Base-by-base conservation (phyloP, 2,888 invertebrate species). In the Nasonovia ribisnigri region DNA sequence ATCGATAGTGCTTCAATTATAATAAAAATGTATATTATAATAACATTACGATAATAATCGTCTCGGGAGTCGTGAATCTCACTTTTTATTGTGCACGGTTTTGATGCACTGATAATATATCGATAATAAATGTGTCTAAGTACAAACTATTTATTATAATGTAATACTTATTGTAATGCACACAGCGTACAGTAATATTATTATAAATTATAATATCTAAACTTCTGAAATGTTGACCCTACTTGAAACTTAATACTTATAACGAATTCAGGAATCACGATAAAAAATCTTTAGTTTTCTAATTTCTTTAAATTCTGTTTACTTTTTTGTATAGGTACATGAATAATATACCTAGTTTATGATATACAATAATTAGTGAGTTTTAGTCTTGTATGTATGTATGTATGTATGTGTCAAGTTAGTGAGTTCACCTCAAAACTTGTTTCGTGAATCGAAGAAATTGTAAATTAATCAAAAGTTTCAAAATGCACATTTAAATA, bases 401-500 rank as follows among this genome's bases (percentile, higher is more conserved):
- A 77, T 77, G 36, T 77, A 77, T 20, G 77, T 77, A 8, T 77
- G 20, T 77, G 36, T 77, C 36, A 20, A 36, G 36, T 77, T 67
- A 5, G 16, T 67, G 67, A 67, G 1, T 67, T 36, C 77, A 8
- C 20, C 77, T 36, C 8, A 77, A 77, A 36, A 77, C 8, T 36
- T 77, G 20, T 36, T 36, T 77, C 20, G 20, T 13, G 13, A 26
- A 84, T 84, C 26, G 5, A 84, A 84, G 3, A 84, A 26, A 84
- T 84, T 43, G 4, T 43, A 43, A 67, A 29, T 36, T 26, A n/a
- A 10, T 90, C 0, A 51, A 29, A 87, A 84, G 87, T 87, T 87
- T 67, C 87, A 88, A 77, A 43, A 92, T 92, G 92, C 67, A n/a
- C n/a, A 43, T 84, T 89, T 93, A 90, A 93, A 90, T 1, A 93